A percentile compares a stretch with the other conserved stretches of the same genome.
phyloP scores from a whole-genome alignment of 1,140 invertebrate species.

The Helicoverpa armigera region DNA sequence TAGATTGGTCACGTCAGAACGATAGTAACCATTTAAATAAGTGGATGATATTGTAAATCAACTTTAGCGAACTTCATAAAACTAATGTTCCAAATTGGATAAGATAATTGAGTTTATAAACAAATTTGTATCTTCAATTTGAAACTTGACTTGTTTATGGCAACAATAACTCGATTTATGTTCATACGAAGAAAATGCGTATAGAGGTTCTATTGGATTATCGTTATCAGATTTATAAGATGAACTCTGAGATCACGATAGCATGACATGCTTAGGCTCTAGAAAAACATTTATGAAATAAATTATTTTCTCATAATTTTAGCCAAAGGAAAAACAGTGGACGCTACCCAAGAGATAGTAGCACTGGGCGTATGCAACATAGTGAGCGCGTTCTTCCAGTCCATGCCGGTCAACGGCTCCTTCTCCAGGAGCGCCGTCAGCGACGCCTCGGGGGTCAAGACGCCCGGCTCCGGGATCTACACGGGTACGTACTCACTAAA shows the following conservation, averaged over 20 bases:
- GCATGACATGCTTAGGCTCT: too few relatives aligned
- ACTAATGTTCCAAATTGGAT: slow-evolving; percentile 11
- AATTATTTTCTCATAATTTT: too few relatives aligned
- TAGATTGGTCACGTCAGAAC: neutral
- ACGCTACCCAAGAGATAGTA: slow-evolving; percentile 85
- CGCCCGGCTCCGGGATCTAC: slow-evolving; percentile 93
- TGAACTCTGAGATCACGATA: too few relatives aligned
- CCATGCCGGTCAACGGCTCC: slow-evolving; percentile 96
- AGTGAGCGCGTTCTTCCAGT: slow-evolving; percentile 94
- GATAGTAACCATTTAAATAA: slow-evolving; percentile 9
- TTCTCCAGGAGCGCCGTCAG: slow-evolving; percentile 97
- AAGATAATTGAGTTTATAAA: slow-evolving; percentile 23
- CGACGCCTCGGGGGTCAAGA: slow-evolving; percentile 96
- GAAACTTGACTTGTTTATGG: slow-evolving; percentile 25
- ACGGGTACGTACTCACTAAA: slow-evolving; percentile 85
- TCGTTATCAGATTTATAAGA: too few relatives aligned
- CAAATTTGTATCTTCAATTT: slow-evolving; percentile 28
- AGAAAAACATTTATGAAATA: too few relatives aligned
- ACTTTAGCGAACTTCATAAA: slow-evolving; percentile 2
- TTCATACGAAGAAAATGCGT: neutral
- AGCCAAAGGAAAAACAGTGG: too few relatives aligned
- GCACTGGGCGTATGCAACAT: slow-evolving; percentile 94
- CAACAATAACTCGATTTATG: slow-evolving; percentile 28
- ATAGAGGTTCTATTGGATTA: neutral
- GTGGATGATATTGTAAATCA: slow-evolving; percentile 19